Evolutionary conservation across 2,888 invertebrate species (phyloP).

Genomic region (Caradrina clavipalpis): DNA sequence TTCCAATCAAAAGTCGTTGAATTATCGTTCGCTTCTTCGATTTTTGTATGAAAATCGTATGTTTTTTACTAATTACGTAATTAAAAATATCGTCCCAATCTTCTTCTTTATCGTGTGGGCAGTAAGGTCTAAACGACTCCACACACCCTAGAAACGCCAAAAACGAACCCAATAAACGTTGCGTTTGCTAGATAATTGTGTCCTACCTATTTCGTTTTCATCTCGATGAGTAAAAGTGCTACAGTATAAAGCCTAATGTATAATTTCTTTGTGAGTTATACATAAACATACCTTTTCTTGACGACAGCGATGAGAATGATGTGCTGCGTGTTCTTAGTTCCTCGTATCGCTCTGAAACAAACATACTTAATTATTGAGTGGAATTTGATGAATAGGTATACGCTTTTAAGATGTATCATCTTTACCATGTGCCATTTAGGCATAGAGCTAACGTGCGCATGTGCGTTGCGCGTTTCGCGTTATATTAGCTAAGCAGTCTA

Average conservation of each 20-base stretch:
- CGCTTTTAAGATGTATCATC: neutral
- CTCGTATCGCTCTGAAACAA: conserved; percentile 93
- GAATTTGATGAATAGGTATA: conserved; percentile 2
- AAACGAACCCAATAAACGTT: too few relatives aligned
- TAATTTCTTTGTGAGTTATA: conserved; percentile 31
- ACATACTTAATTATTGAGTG: conserved; percentile 54
- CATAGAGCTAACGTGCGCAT: neutral
- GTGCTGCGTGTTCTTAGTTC: conserved; percentile 94
- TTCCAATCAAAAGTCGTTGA: too few relatives aligned
- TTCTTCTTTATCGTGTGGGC: too few relatives aligned
- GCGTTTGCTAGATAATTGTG: too few relatives aligned
- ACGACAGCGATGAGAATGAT: conserved; percentile 96
- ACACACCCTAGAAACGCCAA: too few relatives aligned
- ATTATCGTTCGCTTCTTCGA: too few relatives aligned
- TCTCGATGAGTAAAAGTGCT: conserved; percentile 8
- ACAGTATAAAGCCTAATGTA: conserved; percentile 48
- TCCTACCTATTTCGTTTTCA: neutral
- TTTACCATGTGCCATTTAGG: neutral
- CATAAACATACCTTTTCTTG: conserved; percentile 94
- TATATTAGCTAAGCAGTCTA: too few relatives aligned
- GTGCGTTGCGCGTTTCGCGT: neutral
- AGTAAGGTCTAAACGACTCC: too few relatives aligned
- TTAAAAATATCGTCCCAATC: too few relatives aligned
- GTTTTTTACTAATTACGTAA: too few relatives aligned
- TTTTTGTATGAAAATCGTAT: too few relatives aligned